These are phyloP conservation scores for Stylophora pistillata DNA, from an alignment of 64 coral and sea anemone species.

Conservation along the genomic window DNA sequence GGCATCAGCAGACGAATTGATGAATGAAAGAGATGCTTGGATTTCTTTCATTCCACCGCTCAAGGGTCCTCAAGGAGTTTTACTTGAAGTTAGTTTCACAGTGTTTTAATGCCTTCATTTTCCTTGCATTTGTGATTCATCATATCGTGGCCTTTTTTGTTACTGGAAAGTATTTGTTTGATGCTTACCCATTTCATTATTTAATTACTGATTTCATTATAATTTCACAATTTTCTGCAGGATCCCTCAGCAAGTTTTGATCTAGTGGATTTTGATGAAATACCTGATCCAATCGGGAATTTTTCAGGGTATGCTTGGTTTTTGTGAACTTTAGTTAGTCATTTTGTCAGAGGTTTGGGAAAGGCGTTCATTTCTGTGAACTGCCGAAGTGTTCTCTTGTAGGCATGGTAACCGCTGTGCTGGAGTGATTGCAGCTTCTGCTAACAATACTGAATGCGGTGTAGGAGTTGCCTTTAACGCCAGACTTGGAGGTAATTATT, in stretches of 20 bases:
- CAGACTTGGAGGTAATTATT: slow-evolving; percentile 40
- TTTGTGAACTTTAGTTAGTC: too few species aligned
- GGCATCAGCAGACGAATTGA: too few species aligned
- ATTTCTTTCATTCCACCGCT: too few species aligned
- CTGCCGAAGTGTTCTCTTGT: background rate
- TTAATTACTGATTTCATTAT: background rate
- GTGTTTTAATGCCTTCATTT: too few species aligned
- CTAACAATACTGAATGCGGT: slow-evolving; percentile 45
- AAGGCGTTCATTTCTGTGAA: background rate
- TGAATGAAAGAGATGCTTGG: too few species aligned
- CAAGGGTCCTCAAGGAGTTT: too few species aligned
- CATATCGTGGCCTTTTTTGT: too few species aligned
- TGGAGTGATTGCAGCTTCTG: slow-evolving; percentile 51
- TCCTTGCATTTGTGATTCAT: too few species aligned
- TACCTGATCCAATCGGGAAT: slow-evolving; percentile 14
- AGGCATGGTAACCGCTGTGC: slow-evolving; percentile 57
- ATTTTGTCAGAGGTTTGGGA: too few species aligned
- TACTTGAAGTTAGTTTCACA: too few species aligned
- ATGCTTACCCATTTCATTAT: too few species aligned
- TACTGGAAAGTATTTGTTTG: too few species aligned
- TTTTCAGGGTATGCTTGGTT: background rate
- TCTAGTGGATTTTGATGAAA: slow-evolving; percentile 11
- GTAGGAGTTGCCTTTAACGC: slow-evolving; percentile 53
- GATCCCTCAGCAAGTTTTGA: slow-evolving; percentile 43
- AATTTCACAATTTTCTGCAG: background rate